phyloP scores from a whole-genome alignment of 1,140 invertebrate species.

The Brachionus rubens region DNA sequence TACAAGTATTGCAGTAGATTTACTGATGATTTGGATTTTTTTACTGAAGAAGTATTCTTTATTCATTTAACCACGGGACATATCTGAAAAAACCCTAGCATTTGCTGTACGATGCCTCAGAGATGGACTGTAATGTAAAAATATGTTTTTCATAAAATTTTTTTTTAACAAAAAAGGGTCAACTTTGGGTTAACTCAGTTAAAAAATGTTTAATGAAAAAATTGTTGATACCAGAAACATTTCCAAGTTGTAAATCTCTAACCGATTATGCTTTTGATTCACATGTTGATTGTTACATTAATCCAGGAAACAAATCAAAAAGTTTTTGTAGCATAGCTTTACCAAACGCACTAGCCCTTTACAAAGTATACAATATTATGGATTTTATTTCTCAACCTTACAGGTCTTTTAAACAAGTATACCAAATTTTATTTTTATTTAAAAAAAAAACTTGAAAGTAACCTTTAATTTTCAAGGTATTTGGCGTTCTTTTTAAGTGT shows the following conservation, averaged over 20 bases:
- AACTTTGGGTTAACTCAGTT: constrained; percentile 26
- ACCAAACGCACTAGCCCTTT: neutral
- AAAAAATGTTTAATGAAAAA: constrained; percentile 33
- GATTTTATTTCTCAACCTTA: neutral
- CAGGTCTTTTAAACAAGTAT: constrained; percentile 16
- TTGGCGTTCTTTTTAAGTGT: neutral
- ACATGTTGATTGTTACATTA: constrained; percentile 7
- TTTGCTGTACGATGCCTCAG: no score
- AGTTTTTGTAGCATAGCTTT: constrained; percentile 6
- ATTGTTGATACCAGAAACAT: neutral
- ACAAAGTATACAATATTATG: neutral
- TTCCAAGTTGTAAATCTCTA: constrained; percentile 11
- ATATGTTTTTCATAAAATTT: neutral
- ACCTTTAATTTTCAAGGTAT: no score
- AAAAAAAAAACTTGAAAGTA: no score
- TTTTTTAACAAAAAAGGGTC: neutral
- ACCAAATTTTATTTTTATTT: neutral
- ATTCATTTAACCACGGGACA: no score
- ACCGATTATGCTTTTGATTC: constrained; percentile 29
- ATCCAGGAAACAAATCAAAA: constrained; percentile 5
- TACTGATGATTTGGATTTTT: neutral
- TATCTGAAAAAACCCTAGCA: no score
- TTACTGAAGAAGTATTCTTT: constrained; percentile 10
- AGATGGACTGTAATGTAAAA: neutral
- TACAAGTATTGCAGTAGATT: constrained; percentile 25